These are phyloP conservation scores for Cheilosia impressa DNA, from an alignment of 2,888 invertebrate genomes.

Conservation along the genomic window DNA sequence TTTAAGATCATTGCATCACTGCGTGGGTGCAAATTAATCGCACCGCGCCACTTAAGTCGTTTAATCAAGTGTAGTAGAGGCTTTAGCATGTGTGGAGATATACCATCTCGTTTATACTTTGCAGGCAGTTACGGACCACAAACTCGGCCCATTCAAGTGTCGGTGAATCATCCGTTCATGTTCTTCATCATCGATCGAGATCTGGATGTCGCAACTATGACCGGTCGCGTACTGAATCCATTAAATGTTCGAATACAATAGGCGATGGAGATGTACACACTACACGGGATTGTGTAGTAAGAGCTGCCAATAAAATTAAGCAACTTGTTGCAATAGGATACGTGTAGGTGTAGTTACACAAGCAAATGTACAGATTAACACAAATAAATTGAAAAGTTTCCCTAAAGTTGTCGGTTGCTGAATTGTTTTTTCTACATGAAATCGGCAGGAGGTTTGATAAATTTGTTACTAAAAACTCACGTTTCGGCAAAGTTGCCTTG, in stretches of 20 bases:
- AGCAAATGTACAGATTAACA: conserved; percentile 13
- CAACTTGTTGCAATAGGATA: conserved; percentile 21
- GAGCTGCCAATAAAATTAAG: conserved; percentile 52
- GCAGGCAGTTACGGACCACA: conserved; percentile 82
- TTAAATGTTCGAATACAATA: conserved; percentile 91
- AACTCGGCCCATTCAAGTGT: conserved; percentile 87
- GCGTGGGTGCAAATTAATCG: conserved; percentile 73
- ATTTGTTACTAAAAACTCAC: no score
- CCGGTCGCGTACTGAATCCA: conserved; percentile 93
- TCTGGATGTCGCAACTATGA: conserved; percentile 91
- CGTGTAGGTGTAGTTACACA: not conserved
- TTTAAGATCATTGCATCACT: conserved; percentile 47
- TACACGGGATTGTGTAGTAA: conserved; percentile 4
- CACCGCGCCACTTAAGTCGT: conserved; percentile 71
- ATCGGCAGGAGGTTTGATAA: no score
- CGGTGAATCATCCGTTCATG: conserved; percentile 92
- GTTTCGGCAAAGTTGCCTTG: no score
- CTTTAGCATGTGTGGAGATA: conserved; percentile 16
- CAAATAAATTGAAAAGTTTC: conserved; percentile 21
- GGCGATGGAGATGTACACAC: conserved; percentile 65
- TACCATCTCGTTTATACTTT: conserved; percentile 40
- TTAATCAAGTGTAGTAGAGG: conserved; percentile 82
- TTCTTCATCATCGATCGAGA: conserved; percentile 93
- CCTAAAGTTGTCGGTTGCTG: no score
- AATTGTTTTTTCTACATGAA: no score